Evolutionary conservation across 2,797 vertebrate genomes (phyloP).

Genomic region (Todus mexicanus): DNA sequence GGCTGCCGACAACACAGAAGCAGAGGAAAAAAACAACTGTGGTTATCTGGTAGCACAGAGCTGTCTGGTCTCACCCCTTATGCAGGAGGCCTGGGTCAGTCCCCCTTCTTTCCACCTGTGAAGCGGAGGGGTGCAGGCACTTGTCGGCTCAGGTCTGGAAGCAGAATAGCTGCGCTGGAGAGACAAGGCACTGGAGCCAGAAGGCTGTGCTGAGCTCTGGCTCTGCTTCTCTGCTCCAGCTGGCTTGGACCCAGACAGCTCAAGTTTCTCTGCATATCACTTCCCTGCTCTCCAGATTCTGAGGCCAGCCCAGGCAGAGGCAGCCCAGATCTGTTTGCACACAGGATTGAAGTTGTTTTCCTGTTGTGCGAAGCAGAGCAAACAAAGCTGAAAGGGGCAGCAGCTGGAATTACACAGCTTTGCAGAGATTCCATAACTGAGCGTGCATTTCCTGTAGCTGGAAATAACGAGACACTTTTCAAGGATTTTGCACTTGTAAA

Average conservation of each 20-base stretch:
- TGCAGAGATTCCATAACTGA: neutral
- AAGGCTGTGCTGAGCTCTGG: neutral
- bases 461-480: neutral
- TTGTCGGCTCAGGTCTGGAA: neutral
- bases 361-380: neutral
- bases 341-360: neutral
- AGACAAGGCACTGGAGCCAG: neutral
- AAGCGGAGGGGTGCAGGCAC: neutral
- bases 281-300: neutral
- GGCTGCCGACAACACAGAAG: neutral
- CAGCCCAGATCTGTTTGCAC: constrained; percentile 1
- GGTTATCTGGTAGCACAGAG: neutral
- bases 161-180: neutral
- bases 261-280: neutral
- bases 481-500: neutral
- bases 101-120: neutral
- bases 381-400: neutral
- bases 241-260: neutral
- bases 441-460: neutral
- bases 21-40: neutral
- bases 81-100: neutral
- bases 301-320: neutral
- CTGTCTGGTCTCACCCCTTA: neutral
- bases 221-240: neutral
- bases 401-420: constrained; percentile 4